phyloP scores from a whole-genome alignment of 2,888 invertebrate species.

The Timema podura region DNA sequence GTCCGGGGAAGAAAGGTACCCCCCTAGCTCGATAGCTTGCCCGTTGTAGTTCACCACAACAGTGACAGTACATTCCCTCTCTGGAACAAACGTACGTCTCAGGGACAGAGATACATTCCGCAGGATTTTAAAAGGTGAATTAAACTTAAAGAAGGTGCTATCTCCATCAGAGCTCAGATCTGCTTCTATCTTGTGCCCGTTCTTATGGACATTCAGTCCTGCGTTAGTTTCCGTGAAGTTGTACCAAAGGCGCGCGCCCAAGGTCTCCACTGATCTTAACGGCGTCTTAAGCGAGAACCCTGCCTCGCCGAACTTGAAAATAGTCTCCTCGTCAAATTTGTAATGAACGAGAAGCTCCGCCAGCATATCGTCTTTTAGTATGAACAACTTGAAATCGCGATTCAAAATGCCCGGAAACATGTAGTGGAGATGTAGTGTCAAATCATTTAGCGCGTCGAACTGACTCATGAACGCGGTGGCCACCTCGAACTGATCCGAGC shows the following conservation, averaged over 20 bases:
- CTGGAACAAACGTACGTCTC: neutral
- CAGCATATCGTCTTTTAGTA: too few relatives aligned
- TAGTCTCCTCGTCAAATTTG: too few relatives aligned
- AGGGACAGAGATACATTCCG: neutral
- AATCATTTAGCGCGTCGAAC: too few relatives aligned
- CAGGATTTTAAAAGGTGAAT: neutral
- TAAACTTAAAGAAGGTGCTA: neutral
- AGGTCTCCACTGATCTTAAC: neutral
- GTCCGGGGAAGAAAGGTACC: neutral
- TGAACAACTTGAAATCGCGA: too few relatives aligned
- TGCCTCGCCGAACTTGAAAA: too few relatives aligned
- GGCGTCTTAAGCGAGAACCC: neutral
- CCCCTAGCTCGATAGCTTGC: conserved; percentile 9
- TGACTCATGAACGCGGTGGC: too few relatives aligned
- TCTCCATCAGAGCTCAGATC: neutral
- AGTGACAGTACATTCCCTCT: neutral
- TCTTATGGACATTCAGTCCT: neutral
- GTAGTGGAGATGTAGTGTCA: too few relatives aligned
- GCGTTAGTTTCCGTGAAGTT: neutral
- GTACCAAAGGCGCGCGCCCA: conserved; percentile 1
- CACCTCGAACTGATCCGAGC: too few relatives aligned
- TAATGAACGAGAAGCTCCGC: too few relatives aligned
- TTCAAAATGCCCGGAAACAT: too few relatives aligned
- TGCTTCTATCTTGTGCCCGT: neutral
- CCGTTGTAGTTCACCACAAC: conserved; percentile 12